phyloP scores from a whole-genome alignment of 2,797 vertebrate species.

The Cossypha niveicapilla region DNA sequence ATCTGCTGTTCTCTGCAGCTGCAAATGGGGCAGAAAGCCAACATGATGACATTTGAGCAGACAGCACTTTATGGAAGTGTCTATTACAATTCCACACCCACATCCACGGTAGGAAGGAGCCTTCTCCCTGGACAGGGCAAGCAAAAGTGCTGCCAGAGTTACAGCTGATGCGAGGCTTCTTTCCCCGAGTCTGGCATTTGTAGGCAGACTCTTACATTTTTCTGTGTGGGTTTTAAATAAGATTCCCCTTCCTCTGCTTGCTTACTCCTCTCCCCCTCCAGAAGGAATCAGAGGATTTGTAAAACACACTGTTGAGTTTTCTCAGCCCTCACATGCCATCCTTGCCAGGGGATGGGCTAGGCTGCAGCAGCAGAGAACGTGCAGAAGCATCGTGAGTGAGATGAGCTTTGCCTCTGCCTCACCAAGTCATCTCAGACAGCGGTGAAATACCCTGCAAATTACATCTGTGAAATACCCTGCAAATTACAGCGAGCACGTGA shows the following conservation, averaged over 20 bases:
- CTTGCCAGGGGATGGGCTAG: background rate
- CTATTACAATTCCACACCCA: slow-evolving; percentile 28
- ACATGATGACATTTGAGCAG: slow-evolving; percentile 38
- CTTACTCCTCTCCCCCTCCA: background rate
- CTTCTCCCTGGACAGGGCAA: background rate
- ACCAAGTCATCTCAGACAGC: background rate
- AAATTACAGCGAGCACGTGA: background rate
- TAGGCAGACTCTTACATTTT: background rate
- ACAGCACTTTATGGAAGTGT: slow-evolving; percentile 44
- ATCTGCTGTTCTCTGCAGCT: slow-evolving; percentile 39
- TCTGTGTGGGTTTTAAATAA: background rate
- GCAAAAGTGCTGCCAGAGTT: background rate
- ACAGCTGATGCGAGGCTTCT: background rate
- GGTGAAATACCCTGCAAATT: background rate
- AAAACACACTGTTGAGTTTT: background rate
- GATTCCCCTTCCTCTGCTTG: background rate
- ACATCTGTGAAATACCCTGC: background rate
- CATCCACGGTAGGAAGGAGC: background rate
- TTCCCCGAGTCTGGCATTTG: background rate
- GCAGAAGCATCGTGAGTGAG: background rate
- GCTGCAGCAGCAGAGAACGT: background rate
- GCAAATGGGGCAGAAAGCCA: slow-evolving; percentile 57
- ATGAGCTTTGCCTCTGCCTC: background rate
- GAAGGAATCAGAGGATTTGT: background rate
- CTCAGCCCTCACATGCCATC: background rate